Percentiles rank a stretch among this genome's conserved stretches.
Evolutionary conservation across 2,888 invertebrate species (phyloP).

Genomic region (Parasteatoda lunata): DNA sequence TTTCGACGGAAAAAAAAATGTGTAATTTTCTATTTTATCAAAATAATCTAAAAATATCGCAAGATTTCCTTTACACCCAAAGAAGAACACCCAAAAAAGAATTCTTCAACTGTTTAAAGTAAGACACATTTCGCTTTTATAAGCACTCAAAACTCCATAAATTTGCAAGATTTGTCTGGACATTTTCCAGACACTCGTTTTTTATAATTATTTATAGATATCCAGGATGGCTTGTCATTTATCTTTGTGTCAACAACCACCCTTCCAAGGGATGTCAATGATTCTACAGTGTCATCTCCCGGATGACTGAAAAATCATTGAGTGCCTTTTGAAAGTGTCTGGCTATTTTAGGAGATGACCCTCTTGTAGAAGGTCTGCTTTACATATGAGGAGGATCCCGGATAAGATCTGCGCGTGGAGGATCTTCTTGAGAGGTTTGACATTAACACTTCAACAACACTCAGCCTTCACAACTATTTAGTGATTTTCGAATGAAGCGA

Average conservation of each 20-base stretch:
- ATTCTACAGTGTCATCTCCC: slow-evolving; percentile 6
- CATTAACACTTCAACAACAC: slow-evolving; percentile 63
- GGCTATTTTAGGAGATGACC: slow-evolving; percentile 62
- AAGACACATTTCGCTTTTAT: not conserved
- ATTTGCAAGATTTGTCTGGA: not conserved
- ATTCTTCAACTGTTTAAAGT: too few species aligned
- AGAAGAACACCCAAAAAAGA: too few species aligned
- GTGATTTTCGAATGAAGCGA: slow-evolving; percentile 23
- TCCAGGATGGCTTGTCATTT: not conserved
- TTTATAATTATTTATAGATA: slow-evolving; percentile 2
- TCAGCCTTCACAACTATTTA: slow-evolving; percentile 62
- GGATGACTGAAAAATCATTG: slow-evolving; percentile 42
- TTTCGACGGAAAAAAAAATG: too few species aligned
- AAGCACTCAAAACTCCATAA: not conserved
- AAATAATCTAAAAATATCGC: too few species aligned
- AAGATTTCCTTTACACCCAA: too few species aligned
- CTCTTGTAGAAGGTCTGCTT: slow-evolving; percentile 53
- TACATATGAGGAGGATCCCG: slow-evolving; percentile 40
- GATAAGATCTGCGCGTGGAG: not conserved
- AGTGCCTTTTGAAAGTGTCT: slow-evolving; percentile 15
- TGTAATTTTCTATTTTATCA: too few species aligned
- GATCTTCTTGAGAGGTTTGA: slow-evolving; percentile 36
- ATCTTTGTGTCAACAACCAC: slow-evolving; percentile 20
- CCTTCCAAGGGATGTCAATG: slow-evolving; percentile 41
- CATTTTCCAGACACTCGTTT: not conserved